These are phyloP conservation scores for Eubasilissa splendida DNA, from an alignment of 2,888 invertebrate species.

Conservation along the genomic window DNA sequence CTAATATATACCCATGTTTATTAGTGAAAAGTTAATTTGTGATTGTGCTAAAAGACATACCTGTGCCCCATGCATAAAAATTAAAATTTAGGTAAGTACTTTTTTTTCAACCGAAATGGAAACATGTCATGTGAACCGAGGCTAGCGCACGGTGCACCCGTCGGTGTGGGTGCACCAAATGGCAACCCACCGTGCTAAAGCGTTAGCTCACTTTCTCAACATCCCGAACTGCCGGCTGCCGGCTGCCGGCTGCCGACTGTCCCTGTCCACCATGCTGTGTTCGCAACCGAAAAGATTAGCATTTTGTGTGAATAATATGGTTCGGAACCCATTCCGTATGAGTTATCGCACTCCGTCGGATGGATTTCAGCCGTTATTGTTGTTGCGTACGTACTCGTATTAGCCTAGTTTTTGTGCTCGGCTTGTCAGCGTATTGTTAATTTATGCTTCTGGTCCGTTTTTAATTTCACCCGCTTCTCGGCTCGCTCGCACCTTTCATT, in stretches of 20 bases:
- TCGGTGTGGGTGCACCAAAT: slow-evolving; percentile 1
- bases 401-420: slow-evolving; percentile 31
- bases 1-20: too few relatives aligned
- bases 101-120: background rate
- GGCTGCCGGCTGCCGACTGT: background rate
- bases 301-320: background rate
- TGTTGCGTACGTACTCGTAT: background rate
- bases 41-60: background rate
- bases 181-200: background rate
- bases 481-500: slow-evolving; percentile 25
- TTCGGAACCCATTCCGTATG: background rate
- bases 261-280: background rate
- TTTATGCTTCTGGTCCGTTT: slow-evolving; percentile 33
- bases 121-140: background rate
- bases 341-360: background rate
- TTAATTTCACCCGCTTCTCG: slow-evolving; percentile 13
- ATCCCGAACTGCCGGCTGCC: background rate
- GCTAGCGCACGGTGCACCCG: background rate
- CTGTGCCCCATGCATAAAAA: background rate
- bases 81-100: background rate
- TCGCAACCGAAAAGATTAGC: slow-evolving; percentile 15
- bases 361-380: background rate
- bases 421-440: slow-evolving; percentile 13
- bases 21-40: too few relatives aligned
- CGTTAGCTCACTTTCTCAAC: background rate